These are phyloP conservation scores for Capricornis sumatraensis DNA, from an alignment of 2,113 vertebrate species.

Conservation along the genomic window DNA sequence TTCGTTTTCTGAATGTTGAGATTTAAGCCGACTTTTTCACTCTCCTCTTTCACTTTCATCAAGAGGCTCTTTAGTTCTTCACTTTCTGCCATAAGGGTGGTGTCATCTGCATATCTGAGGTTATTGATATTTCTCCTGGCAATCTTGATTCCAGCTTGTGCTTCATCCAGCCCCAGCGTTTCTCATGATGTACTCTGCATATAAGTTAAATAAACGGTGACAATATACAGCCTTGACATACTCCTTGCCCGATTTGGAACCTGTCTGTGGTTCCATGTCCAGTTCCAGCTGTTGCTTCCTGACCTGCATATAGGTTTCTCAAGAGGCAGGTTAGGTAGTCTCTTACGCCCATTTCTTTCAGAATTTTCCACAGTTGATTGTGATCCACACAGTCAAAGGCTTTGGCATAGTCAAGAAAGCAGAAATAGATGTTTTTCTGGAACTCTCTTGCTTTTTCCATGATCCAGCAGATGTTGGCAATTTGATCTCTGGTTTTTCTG, in stretches of 20 bases:
- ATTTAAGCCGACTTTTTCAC: neutral
- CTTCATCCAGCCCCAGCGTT: neutral
- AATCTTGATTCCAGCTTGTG: neutral
- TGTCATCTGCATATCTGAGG: neutral
- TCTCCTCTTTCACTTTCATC: neutral
- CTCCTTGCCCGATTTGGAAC: neutral
- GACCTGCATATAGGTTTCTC: neutral
- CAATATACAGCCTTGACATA: neutral
- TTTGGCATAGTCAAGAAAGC: neutral
- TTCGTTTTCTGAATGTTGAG: neutral
- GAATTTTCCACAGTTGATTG: neutral
- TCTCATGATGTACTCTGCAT: neutral
- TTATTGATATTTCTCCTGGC: neutral
- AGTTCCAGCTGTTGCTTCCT: neutral
- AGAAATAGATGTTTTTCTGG: neutral
- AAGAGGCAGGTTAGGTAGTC: no score
- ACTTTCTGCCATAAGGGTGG: no score
- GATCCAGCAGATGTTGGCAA: neutral
- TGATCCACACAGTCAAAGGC: neutral
- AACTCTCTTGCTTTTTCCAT: neutral
- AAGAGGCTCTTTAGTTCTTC: neutral
- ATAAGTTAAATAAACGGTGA: neutral
- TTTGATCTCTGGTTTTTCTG: no score
- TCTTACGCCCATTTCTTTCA: fast-evolving
- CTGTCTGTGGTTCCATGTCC: neutral